A percentile compares a stretch with the other conserved stretches of the same genome.
Evolutionary conservation across 2,888 invertebrate genomes (phyloP).

Genomic region (Eurytoma californica): DNA sequence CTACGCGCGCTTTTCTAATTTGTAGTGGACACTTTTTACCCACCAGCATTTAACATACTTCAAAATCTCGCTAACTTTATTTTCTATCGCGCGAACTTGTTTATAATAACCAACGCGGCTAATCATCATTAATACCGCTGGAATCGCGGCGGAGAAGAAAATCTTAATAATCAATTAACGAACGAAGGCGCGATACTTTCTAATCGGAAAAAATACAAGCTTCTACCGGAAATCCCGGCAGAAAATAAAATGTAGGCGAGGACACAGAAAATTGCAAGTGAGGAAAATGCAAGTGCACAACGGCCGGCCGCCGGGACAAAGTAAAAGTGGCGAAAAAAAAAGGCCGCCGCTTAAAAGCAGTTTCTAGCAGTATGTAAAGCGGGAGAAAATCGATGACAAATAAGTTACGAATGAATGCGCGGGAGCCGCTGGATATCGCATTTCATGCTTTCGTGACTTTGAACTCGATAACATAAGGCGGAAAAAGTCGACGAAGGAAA

Average conservation of each 20-base stretch:
- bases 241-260: too few species aligned
- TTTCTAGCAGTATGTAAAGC: slow-evolving; percentile 8
- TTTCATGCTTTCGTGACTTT: slow-evolving; percentile 56
- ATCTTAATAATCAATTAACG: too few species aligned
- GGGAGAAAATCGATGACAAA: slow-evolving; percentile 47
- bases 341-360: not conserved
- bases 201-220: too few species aligned
- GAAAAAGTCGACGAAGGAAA: slow-evolving; percentile 49
- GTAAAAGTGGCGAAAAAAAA: slow-evolving; percentile 19
- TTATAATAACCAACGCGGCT: not conserved
- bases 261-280: too few species aligned
- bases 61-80: slow-evolving; percentile 73
- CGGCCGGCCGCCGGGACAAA: not conserved
- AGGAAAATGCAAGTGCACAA: too few species aligned
- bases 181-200: too few species aligned
- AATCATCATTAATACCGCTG: too few species aligned
- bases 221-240: too few species aligned
- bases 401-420: slow-evolving; percentile 38
- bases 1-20: not conserved
- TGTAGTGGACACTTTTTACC: not conserved
- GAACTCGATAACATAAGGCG: slow-evolving; percentile 48
- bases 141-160: too few species aligned
- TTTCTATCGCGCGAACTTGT: not conserved
- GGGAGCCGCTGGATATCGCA: slow-evolving; percentile 14
- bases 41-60: not conserved